Percentiles rank a stretch among this genome's conserved stretches.
These are phyloP conservation scores for Scrobipalpa atriplicella DNA, from an alignment of 2,888 invertebrate genomes.

Conservation along the genomic window DNA sequence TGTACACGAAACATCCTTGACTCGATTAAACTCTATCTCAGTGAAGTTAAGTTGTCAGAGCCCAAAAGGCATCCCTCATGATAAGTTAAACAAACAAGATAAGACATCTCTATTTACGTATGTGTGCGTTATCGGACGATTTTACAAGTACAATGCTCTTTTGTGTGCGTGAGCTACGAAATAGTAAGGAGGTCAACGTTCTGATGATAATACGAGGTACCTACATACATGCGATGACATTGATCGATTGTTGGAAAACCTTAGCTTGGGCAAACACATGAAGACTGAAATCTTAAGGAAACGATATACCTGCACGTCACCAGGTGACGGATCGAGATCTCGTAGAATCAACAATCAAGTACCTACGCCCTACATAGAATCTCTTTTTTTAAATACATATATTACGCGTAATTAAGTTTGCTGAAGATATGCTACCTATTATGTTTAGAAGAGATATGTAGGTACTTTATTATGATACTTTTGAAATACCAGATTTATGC, in stretches of 20 bases:
- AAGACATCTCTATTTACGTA: slow-evolving; percentile 50
- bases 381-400: not conserved
- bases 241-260: slow-evolving; percentile 76
- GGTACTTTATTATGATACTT: no score
- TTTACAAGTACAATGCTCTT: slow-evolving; percentile 50
- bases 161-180: slow-evolving; percentile 63
- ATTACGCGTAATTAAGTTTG: not conserved
- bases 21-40: slow-evolving; percentile 22
- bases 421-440: slow-evolving; percentile 2
- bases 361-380: not conserved
- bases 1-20: not conserved
- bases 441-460: not conserved
- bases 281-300: slow-evolving; percentile 61
- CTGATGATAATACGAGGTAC: slow-evolving; percentile 63
- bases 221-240: slow-evolving; percentile 64
- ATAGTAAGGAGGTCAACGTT: slow-evolving; percentile 72
- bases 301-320: slow-evolving; percentile 59
- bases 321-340: slow-evolving; percentile 56
- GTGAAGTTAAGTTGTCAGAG: slow-evolving; percentile 25
- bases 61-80: slow-evolving; percentile 29
- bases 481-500: no score
- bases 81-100: slow-evolving; percentile 65
- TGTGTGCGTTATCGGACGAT: slow-evolving; percentile 64
- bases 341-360: slow-evolving; percentile 28
- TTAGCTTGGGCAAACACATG: slow-evolving; percentile 72